phyloP scores from a whole-genome alignment of 92 coral and sea anemone species.

The Parazoanthus atlanticus region DNA sequence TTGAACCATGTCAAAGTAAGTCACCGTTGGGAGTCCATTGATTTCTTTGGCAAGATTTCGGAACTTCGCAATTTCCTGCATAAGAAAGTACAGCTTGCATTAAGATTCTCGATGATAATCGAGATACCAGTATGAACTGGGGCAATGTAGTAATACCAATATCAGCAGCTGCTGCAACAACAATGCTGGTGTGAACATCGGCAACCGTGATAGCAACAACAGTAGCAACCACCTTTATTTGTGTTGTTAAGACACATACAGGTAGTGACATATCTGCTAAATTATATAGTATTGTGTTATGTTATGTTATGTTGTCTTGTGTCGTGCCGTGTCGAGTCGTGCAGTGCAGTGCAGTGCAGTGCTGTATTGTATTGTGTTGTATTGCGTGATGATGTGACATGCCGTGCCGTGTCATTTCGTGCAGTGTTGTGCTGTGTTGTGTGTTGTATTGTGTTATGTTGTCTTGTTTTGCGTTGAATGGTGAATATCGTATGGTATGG shows the following conservation, averaged over 20 bases:
- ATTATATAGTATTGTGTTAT: neutral
- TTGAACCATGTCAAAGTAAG: conserved; percentile 96
- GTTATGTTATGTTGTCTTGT: neutral
- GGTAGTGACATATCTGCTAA: too few relatives aligned
- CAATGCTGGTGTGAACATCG: neutral
- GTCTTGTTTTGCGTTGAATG: neutral
- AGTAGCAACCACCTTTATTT: neutral
- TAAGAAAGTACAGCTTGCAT: neutral
- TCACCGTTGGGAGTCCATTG: conserved; percentile 84
- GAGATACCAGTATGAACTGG: neutral
- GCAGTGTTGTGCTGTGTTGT: neutral
- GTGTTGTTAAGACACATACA: too few relatives aligned
- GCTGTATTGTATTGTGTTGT: neutral
- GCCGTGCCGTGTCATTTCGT: too few relatives aligned
- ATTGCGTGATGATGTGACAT: too few relatives aligned
- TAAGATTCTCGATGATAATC: too few relatives aligned
- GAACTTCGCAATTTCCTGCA: conserved; percentile 88
- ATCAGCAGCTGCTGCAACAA: too few relatives aligned
- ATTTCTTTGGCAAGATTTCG: conserved; percentile 94
- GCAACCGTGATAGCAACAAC: neutral
- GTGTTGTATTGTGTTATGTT: neutral
- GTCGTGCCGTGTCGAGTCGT: neutral
- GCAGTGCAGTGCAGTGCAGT: neutral
- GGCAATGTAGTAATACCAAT: too few relatives aligned
- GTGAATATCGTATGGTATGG: too few relatives aligned